Conservation (phyloP, 2,888 invertebrate species). For the Stenolophus ochropezus region DNA sequence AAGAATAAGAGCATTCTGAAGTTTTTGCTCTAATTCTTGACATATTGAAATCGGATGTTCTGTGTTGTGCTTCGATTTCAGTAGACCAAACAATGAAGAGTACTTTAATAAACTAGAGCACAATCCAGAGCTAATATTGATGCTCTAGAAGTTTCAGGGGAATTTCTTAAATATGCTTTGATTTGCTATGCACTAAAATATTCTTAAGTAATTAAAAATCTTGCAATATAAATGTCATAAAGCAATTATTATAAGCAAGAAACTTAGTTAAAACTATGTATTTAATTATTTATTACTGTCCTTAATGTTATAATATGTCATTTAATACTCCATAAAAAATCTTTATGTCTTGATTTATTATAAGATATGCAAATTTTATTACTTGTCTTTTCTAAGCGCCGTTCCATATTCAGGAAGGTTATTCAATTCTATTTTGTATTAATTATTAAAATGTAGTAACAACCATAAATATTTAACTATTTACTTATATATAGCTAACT, state of each 20-base stretch:
- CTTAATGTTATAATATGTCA: not conserved
- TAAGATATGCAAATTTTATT: not conserved
- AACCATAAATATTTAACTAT: not conserved
- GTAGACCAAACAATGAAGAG: no score
- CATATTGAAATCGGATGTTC: no score
- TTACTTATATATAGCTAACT: not conserved
- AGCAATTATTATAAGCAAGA: not conserved
- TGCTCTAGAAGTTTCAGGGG: no score
- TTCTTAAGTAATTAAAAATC: not conserved
- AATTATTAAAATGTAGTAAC: not conserved
- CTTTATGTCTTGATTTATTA: not conserved
- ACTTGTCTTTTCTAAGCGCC: not conserved
- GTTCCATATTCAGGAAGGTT: not conserved
- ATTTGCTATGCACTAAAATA: no score
- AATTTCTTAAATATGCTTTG: no score
- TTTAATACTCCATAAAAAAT: not conserved
- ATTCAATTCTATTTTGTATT: not conserved
- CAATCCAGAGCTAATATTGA: no score
- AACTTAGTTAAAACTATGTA: not conserved
- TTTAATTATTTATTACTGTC: not conserved
- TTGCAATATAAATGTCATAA: not conserved
- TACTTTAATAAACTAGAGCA: no score
- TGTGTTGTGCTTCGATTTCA: no score
- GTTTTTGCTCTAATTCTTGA: no score
- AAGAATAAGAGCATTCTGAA: no score